phyloP scores from a whole-genome alignment of 2,888 invertebrate species.

The Hedychridium roseum region DNA sequence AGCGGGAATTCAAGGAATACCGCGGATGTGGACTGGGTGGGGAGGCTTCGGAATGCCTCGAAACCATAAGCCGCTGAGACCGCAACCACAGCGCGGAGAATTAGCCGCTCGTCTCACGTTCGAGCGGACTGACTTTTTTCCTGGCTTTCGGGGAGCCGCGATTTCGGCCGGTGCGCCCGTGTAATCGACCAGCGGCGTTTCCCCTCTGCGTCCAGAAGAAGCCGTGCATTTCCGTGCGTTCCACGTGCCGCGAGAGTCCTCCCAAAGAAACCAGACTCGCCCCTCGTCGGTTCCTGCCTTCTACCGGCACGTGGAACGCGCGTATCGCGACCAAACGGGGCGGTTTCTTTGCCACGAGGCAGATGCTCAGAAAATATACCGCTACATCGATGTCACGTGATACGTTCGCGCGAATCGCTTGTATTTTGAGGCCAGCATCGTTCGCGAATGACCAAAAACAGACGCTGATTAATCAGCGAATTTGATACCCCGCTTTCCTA shows the following conservation, averaged over 20 bases:
- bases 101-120: background rate
- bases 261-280: conserved; percentile 4
- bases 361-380: background rate
- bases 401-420: background rate
- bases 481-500: too few species aligned
- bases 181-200: conserved; percentile 16
- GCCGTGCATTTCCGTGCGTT: conserved; percentile 39
- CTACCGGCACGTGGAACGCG: too few species aligned
- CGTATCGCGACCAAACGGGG: background rate
- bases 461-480: too few species aligned
- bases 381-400: background rate
- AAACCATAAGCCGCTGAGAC: background rate
- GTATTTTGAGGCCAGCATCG: too few species aligned
- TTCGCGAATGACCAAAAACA: too few species aligned
- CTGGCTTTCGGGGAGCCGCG: background rate
- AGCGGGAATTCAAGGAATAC: too few species aligned
- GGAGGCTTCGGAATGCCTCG: too few species aligned
- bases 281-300: conserved; percentile 1
- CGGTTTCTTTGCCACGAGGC: background rate
- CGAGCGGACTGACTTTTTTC: background rate
- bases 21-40: too few species aligned
- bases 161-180: conserved; percentile 5
- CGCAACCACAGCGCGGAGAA: background rate
- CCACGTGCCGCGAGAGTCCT: conserved; percentile 31
- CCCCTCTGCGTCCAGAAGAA: conserved; percentile 24